phyloP scores from a whole-genome alignment of 2,797 vertebrate species.

The Dryobates pubescens region DNA sequence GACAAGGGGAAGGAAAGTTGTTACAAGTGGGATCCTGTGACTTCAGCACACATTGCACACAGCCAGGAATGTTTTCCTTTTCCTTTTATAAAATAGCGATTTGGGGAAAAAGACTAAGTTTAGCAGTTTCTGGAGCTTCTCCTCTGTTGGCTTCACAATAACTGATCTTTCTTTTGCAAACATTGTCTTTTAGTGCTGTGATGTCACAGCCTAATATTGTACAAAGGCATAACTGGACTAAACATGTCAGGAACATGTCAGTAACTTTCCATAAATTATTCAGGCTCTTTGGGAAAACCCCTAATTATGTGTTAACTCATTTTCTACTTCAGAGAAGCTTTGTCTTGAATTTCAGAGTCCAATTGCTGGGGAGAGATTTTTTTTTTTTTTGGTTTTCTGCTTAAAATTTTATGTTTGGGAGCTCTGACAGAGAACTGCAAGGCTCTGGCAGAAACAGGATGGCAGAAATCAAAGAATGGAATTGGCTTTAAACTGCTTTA shows the following conservation, averaged over 20 bases:
- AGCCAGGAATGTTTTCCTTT: constrained; percentile 67
- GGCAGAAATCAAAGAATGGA: constrained; percentile 10
- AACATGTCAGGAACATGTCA: constrained; percentile 72
- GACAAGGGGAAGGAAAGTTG: constrained; percentile 52
- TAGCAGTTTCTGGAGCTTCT: constrained; percentile 42
- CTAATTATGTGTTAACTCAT: constrained; percentile 69
- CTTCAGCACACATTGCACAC: constrained; percentile 53
- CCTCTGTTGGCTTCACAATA: constrained; percentile 13
- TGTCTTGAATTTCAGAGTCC: constrained; percentile 33
- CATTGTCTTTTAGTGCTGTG: constrained; percentile 29
- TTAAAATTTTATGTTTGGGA: background rate
- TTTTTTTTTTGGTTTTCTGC: background rate
- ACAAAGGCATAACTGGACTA: constrained; percentile 59
- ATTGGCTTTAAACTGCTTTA: background rate
- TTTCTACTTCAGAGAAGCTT: constrained; percentile 63
- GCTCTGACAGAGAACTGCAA: background rate
- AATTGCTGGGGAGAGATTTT: constrained; percentile 2
- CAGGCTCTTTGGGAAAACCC: constrained; percentile 70
- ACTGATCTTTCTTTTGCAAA: constrained; percentile 32
- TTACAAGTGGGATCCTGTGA: constrained; percentile 59
- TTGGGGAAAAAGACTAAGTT: constrained; percentile 12
- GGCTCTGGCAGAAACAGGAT: background rate
- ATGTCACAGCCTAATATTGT: constrained; percentile 51
- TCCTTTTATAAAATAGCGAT: background rate
- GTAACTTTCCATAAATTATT: constrained; percentile 72